Base-by-base conservation (phyloP, 1,140 invertebrate genomes). In the Hycleus phaleratus region DNA sequence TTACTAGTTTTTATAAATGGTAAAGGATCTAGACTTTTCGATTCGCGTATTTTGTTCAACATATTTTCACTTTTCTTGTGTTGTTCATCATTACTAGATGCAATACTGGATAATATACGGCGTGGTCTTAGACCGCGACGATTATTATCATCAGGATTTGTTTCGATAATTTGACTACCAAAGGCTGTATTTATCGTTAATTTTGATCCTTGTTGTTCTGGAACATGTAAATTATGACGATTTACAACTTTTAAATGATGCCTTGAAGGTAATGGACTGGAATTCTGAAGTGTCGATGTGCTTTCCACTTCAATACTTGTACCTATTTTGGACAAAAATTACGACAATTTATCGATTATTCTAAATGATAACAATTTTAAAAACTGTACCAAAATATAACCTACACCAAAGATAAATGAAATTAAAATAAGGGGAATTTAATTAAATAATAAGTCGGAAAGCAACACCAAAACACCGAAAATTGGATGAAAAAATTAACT, bases 21-120 rank as follows among this genome's bases (percentile, higher is more conserved):
- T 39, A 80, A 68, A 0, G 73, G 74, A 50, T 81, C 80, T 8
- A 81, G 56, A 0, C 78, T 79, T 25, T 75, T 74, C 0, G 78
- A 80, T 60, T 79, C 78, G 0, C 78, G 70, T 11, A 76, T 66
- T 48, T 62, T 65, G n/a, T 65, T 71, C 42, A 74, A 65, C 46
- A 70, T 64, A 12, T 57, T 66, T 42, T 74, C 72, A 56, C 64
- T 68, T 52, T 59, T 69, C 56, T 76, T 74, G n/a, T 75, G 71
- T 32, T 72, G 75, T 25, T 78, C 77, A 1, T 79, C 78, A 0
- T 75, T 78, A 4, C 78, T 79, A 0, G 78, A 78, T 0, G 78
- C 78, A 1, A 79, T 80, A 32, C 77, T 79, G 0, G 79, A 80
- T 6, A 80, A 57, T 0, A 78, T 74, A 3, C 77, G 66, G n/a